Conservation (phyloP, 1,140 invertebrate species). For the Cydia amplana region DNA sequence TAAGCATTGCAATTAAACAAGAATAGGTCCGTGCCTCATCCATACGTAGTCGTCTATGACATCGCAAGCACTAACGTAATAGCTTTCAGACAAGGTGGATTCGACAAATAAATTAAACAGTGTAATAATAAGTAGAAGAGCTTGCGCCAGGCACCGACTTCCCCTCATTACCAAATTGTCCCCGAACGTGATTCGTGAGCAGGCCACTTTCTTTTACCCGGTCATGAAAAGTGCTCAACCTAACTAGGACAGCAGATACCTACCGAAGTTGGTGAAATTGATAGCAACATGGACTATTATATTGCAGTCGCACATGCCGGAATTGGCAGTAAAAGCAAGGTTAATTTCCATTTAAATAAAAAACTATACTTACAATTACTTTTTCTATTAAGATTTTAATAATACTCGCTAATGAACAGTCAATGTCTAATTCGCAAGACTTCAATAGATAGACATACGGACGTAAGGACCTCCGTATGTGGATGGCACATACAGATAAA, state of each 20-base stretch:
- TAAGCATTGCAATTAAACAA: not conserved
- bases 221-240: constrained; percentile 39
- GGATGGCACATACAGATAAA: too few species aligned
- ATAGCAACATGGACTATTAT: constrained; percentile 9
- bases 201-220: constrained; percentile 54
- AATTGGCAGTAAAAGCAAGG: not conserved
- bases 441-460: too few species aligned
- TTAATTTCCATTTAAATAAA: not conserved
- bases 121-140: constrained; percentile 60
- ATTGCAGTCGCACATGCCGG: not conserved
- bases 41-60: constrained; percentile 17
- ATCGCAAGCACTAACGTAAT: constrained; percentile 47
- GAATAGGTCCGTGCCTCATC: constrained; percentile 37
- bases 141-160: constrained; percentile 68
- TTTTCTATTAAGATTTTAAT: not conserved
- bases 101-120: constrained; percentile 72
- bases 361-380: too few species aligned
- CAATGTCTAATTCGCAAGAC: too few species aligned
- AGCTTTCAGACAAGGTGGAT: constrained; percentile 58
- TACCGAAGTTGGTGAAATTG: constrained; percentile 18
- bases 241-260: constrained; percentile 40
- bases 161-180: constrained; percentile 73
- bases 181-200: constrained; percentile 54
- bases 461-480: too few species aligned
- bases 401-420: too few species aligned